A percentile compares a stretch with the other conserved stretches of the same genome.
Conservation (phyloP, 2,113 vertebrate species). For the Chionodraco myersi region DNA sequence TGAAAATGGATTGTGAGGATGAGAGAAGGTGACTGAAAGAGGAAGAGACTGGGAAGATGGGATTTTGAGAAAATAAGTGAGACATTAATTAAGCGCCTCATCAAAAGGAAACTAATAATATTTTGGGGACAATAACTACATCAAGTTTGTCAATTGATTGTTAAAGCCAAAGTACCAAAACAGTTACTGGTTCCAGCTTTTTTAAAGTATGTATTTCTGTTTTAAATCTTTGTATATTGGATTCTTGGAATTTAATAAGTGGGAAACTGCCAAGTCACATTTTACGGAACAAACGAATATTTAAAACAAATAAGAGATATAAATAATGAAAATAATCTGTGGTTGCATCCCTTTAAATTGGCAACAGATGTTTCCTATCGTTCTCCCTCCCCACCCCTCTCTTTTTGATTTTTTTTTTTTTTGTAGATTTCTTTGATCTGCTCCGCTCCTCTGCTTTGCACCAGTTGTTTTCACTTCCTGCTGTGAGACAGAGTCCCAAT, state of each 20-base stretch:
- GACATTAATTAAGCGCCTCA: not conserved
- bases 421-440: constrained; percentile 60
- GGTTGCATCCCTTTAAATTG: not conserved
- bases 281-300: not conserved
- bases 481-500: constrained; percentile 28
- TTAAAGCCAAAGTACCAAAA: too few species aligned
- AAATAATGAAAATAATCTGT: not conserved
- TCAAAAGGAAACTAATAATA: too few species aligned
- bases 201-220: too few species aligned
- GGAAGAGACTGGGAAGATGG: not conserved
- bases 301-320: not conserved
- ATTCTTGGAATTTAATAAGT: too few species aligned
- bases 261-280: not conserved
- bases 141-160: too few species aligned
- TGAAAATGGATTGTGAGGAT: constrained; percentile 20
- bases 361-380: not conserved
- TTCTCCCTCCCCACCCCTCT: not conserved
- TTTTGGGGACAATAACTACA: not conserved
- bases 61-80: not conserved
- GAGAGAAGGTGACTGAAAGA: not conserved
- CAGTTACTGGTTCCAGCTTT: too few species aligned
- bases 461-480: constrained; percentile 44
- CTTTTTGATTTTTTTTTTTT: not conserved
- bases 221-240: too few species aligned
- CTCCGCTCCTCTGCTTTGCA: constrained; percentile 37